Evolutionary conservation across 2,113 vertebrate genomes (phyloP), one percentile per base, ranked within the genome.

Genomic region (Zeus faber): DNA sequence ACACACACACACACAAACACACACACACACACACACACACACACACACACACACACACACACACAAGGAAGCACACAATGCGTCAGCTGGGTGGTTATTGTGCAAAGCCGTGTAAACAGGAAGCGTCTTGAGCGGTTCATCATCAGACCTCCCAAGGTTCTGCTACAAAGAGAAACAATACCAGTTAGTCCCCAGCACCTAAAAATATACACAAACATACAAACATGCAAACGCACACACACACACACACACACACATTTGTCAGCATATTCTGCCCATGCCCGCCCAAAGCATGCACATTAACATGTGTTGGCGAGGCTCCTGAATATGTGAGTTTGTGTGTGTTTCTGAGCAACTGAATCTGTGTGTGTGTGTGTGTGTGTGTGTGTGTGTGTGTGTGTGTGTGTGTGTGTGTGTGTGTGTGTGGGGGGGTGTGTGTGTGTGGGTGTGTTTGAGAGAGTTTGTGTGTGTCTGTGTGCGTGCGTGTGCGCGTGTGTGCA

Each of bases 81-180:
- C 21, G 54, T 76, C 77, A 74, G 75, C 68, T 57, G 57, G 62
- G 41, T 35, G 41, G 62, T 72, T 72, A 77, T 79, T 85, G 84
- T 78, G 54, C 58, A 31, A 45, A 58, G 46, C 61, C 61, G 52
- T 52, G 73, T 87, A 84, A 84, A 82, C 80, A 83, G 85, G 83
- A 85, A 84, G 39, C 47, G 53, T 58, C 65, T 65, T 14, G 45
- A 24, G 3, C n/a, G 35, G 69, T 69, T 75, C 27, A 59, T 82
- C 83, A 77, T 65, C 64, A 41, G 72, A 76, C 77, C 72, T 76
- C 70, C 70, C 72, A 75, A 60, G 61, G 71, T 45, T 59, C 61
- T 18, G 4, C 61, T 9, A 33, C 31, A 33, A 33, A 33, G 31
- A 9, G 31, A 46, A 82, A 83, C 76, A 85, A 77, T 81, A 51